Conservation (phyloP, 2,888 invertebrate species). For the Athalia rosae region DNA sequence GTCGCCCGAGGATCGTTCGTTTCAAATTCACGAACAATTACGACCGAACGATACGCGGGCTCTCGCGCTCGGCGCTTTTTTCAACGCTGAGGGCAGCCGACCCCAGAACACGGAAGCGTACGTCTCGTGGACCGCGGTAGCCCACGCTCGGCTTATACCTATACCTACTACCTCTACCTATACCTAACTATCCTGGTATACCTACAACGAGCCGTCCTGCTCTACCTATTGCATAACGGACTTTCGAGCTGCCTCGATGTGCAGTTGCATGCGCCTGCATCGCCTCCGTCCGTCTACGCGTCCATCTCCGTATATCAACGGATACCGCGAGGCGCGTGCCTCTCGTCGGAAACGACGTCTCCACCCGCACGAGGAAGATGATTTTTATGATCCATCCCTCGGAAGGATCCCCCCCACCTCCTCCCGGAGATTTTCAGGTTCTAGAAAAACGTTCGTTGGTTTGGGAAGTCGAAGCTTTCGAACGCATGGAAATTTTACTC, state of each 20-base stretch:
- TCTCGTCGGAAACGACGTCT: conserved; percentile 11
- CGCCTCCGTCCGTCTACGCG: conserved; percentile 21
- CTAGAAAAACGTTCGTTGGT: too few relatives aligned
- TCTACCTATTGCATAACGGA: conserved; percentile 67
- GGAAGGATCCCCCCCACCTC: too few relatives aligned
- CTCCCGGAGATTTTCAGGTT: not conserved
- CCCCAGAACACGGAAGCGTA: conserved; percentile 31
- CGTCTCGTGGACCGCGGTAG: conserved; percentile 34
- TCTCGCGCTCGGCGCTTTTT: too few relatives aligned
- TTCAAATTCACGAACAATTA: too few relatives aligned
- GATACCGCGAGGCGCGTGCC: conserved; percentile 1
- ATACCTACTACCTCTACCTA: conserved; percentile 18
- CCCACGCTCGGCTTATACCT: conserved; percentile 27
- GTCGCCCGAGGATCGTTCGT: too few relatives aligned
- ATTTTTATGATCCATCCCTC: not conserved
- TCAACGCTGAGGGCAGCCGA: not conserved
- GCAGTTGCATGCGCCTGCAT: conserved; percentile 24
- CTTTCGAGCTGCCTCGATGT: conserved; percentile 60
- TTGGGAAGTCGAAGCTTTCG: too few relatives aligned
- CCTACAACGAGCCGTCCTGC: conserved; percentile 48
- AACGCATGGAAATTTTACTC: too few relatives aligned
- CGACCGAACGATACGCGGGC: too few relatives aligned
- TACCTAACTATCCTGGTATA: not conserved
- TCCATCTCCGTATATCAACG: not conserved
- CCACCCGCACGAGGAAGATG: conserved; percentile 1